phyloP scores from a whole-genome alignment of 2,113 vertebrate genomes.

The Platycercus adscitus region DNA sequence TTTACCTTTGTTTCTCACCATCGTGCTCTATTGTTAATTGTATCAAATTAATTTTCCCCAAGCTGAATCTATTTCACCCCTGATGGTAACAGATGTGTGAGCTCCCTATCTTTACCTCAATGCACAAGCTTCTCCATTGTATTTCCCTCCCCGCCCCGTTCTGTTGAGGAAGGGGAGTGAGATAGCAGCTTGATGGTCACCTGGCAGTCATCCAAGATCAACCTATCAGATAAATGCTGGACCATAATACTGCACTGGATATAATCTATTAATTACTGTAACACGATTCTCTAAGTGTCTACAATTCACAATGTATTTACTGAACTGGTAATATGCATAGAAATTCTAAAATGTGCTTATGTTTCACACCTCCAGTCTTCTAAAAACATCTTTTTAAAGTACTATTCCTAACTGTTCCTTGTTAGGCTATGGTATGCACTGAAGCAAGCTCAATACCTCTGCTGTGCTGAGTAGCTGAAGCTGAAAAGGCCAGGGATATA shows the following conservation, averaged over 20 bases:
- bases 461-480: background rate
- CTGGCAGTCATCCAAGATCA: background rate
- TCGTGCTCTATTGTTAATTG: background rate
- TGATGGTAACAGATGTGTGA: background rate
- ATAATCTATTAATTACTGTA: background rate
- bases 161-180: background rate
- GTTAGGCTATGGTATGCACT: background rate
- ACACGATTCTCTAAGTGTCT: background rate
- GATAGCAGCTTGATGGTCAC: background rate
- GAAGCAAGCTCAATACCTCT: background rate
- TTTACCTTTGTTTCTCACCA: background rate
- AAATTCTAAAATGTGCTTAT: background rate
- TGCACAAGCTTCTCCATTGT: background rate
- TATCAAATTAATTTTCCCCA: background rate
- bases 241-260: background rate
- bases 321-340: background rate
- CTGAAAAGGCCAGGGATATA: too few relatives aligned
- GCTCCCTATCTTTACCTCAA: rapidly evolving
- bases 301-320: background rate
- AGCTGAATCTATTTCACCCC: background rate
- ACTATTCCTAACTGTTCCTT: background rate
- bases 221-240: background rate
- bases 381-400: background rate
- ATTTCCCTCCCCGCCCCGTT: background rate
- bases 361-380: background rate